A percentile compares a stretch with the other conserved stretches of the same genome.
Conservation (phyloP, 2,113 vertebrate genomes). For the Globicephala melas region DNA sequence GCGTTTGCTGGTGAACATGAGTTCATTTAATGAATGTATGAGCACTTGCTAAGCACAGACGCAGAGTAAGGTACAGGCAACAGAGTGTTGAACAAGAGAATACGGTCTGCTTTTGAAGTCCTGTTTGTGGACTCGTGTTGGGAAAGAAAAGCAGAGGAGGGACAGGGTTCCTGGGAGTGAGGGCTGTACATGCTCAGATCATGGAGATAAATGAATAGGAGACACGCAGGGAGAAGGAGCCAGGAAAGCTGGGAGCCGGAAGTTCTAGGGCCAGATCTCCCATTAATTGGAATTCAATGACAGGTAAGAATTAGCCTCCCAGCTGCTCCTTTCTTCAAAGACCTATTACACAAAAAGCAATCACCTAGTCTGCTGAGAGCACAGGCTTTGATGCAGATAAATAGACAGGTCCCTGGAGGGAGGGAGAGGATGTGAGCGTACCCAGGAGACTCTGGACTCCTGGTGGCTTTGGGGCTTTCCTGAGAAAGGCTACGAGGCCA, state of each 20-base stretch:
- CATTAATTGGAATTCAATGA: constrained; percentile 41
- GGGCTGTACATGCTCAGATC: not conserved
- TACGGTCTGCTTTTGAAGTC: constrained; percentile 4
- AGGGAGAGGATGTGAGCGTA: not conserved
- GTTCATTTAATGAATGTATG: not conserved
- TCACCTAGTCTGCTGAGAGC: constrained; percentile 37
- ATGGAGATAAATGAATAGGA: constrained; percentile 22
- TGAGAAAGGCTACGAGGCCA: not conserved
- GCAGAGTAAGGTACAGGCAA: not conserved
- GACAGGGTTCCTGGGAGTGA: not conserved
- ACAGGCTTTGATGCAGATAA: constrained; percentile 49
- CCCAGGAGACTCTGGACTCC: not conserved
- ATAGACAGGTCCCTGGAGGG: not conserved
- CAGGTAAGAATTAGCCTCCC: constrained; percentile 66
- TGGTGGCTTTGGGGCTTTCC: not conserved
- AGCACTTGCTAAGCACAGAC: not conserved
- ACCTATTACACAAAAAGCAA: constrained; percentile 45
- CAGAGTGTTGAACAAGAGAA: not conserved
- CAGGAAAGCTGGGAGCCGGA: not conserved
- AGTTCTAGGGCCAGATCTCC: constrained; percentile 19
- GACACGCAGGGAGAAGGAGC: not conserved
- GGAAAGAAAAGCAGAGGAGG: constrained; percentile 14
- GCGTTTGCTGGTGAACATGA: not conserved
- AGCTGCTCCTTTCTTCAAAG: constrained; percentile 67
- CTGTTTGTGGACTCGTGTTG: not conserved